Percentiles rank a stretch among this genome's conserved stretches.
phyloP scores from a whole-genome alignment of 2,888 invertebrate genomes.

The Cryptops parisi region DNA sequence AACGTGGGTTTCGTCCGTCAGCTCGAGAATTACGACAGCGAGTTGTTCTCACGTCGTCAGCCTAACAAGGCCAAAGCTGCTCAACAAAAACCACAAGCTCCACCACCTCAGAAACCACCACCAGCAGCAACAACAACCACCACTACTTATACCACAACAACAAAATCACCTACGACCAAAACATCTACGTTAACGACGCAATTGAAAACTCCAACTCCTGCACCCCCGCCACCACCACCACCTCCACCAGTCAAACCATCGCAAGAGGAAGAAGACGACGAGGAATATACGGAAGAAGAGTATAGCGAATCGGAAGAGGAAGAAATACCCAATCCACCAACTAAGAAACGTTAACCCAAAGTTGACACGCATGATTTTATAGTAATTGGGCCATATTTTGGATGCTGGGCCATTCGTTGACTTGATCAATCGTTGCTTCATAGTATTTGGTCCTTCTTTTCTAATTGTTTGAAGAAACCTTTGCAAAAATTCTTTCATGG shows the following conservation, averaged over 20 bases:
- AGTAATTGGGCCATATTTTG: too few species aligned
- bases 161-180: background rate
- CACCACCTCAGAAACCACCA: background rate
- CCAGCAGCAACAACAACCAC: background rate
- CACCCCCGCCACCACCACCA: background rate
- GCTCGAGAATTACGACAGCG: conserved; percentile 35
- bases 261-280: background rate
- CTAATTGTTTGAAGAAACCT: too few species aligned
- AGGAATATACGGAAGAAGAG: background rate
- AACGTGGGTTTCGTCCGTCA: conserved; percentile 66
- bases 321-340: too few species aligned
- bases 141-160: background rate
- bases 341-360: too few species aligned
- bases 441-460: too few species aligned
- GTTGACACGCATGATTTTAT: too few species aligned
- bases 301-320: background rate
- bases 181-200: too few species aligned
- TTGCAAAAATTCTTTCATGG: too few species aligned
- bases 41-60: background rate
- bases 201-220: background rate
- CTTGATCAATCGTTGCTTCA: too few species aligned
- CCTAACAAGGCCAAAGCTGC: background rate
- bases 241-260: background rate
- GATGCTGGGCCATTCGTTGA: too few species aligned
- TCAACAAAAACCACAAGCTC: background rate